Conservation (phyloP, 2,888 invertebrate species). For the Agrochola litura region DNA sequence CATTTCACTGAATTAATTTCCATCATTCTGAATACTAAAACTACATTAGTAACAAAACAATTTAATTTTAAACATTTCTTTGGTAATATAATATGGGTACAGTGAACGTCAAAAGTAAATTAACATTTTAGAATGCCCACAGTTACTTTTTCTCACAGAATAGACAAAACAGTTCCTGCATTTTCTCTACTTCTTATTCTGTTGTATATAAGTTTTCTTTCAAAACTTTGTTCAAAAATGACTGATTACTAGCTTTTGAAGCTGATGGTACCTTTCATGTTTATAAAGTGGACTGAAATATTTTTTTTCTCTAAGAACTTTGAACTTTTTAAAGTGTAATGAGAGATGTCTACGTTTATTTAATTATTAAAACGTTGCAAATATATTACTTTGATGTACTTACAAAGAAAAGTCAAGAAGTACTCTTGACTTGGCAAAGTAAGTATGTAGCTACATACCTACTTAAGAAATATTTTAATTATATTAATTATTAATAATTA, state of each 20-base stretch:
- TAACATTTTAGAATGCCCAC: neutral
- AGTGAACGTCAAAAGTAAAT: neutral
- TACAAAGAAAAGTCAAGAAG: slow-evolving; percentile 5
- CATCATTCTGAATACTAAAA: slow-evolving; percentile 18
- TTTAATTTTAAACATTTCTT: slow-evolving; percentile 20
- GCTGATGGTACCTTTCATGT: slow-evolving; percentile 36
- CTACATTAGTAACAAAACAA: slow-evolving; percentile 18
- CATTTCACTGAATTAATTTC: slow-evolving; percentile 21
- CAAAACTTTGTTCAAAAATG: neutral
- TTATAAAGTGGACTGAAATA: slow-evolving; percentile 55
- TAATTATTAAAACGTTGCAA: slow-evolving; percentile 11
- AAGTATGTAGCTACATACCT: neutral
- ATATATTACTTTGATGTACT: slow-evolving; percentile 34
- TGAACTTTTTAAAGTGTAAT: slow-evolving; percentile 6
- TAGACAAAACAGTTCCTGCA: neutral
- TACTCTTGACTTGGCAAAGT: neutral
- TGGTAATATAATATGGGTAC: slow-evolving; percentile 22
- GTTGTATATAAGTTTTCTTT: neutral
- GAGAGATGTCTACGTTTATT: slow-evolving; percentile 20
- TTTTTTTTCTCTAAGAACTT: slow-evolving; percentile 13
- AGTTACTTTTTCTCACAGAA: neutral
- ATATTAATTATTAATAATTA: too few relatives aligned
- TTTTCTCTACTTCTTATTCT: neutral
- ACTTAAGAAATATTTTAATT: neutral
- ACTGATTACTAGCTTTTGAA: neutral